Evolutionary conservation across 1,140 invertebrate genomes (phyloP).

Genomic region (Cotesia typhae): DNA sequence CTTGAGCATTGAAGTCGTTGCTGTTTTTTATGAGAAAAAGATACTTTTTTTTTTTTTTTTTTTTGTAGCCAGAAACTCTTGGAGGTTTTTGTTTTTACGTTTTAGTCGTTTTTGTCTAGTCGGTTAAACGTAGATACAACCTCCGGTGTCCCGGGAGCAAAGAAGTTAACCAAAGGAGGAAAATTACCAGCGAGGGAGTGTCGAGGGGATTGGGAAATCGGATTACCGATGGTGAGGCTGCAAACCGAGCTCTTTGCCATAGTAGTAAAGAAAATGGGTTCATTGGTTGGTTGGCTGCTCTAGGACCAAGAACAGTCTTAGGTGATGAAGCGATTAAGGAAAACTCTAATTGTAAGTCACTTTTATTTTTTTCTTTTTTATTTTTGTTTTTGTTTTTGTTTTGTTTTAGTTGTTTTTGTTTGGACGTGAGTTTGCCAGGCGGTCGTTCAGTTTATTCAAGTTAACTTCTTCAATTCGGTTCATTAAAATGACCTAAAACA

Average conservation of each 20-base stretch:
- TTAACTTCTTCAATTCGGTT: no score
- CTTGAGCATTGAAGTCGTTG: not conserved
- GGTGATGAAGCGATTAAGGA: constrained; percentile 28
- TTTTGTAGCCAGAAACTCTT: constrained; percentile 3
- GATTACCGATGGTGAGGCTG: constrained; percentile 28
- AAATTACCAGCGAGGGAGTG: constrained; percentile 33
- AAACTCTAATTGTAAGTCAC: constrained; percentile 28
- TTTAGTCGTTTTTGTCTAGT: constrained; percentile 14
- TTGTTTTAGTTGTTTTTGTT: no score
- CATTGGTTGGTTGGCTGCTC: no score
- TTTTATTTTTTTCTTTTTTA: not conserved
- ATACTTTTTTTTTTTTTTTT: not conserved
- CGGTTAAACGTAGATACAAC: constrained; percentile 31
- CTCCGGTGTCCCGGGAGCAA: constrained; percentile 12
- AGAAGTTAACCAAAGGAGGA: constrained; percentile 37
- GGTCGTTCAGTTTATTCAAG: no score
- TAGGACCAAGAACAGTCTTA: not conserved
- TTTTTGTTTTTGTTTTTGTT: no score
- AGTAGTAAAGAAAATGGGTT: no score
- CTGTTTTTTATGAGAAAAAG: not conserved
- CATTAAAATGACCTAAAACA: no score
- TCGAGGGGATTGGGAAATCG: constrained; percentile 27
- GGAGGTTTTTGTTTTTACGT: no score
- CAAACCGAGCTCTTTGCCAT: constrained; percentile 10
- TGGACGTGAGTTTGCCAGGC: not conserved